Evolutionary conservation across 2,888 invertebrate genomes (phyloP), one percentile per base, ranked within the genome.

Genomic region (Trisateles emortualis): DNA sequence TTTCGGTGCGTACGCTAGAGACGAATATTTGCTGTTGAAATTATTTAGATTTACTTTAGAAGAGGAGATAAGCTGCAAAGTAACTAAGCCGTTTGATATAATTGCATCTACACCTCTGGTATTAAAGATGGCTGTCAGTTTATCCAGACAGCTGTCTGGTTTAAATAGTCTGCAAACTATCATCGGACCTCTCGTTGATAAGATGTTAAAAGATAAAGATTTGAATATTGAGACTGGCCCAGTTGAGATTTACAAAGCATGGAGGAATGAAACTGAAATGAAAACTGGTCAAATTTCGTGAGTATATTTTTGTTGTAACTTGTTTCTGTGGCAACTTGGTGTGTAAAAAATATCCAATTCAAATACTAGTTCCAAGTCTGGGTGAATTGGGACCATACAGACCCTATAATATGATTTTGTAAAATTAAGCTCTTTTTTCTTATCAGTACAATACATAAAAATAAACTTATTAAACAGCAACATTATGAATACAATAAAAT

Each of bases 251-350:
- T 96, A 96, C 80, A 96, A 96, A 78, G 93, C 94, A 30, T 96
- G 96, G 96, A 93, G 96, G 52, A 96, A 96, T 86, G 95, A 96
- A 79, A 89, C 94, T 55, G 96, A 96, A 86, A 95, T 95, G 88
- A 94, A 94, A 76, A 95, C 95, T n/a, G 96, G 96, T n/a, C 91
- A 95, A 84, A 92, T 95, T 64, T 92, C 94, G 95, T 93, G 89
- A 94, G 94, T 94, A 51, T 46, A 26, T 1, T 26, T 19, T 5
- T 5, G 5, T 5, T 5, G 3, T 26, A n/a, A n/a, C n/a, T n/a
- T n/a, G n/a, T n/a, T n/a, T n/a, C n/a, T n/a, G n/a, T n/a, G n/a
- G n/a, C n/a, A n/a, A n/a, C n/a, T n/a, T n/a, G n/a, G n/a, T n/a
- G n/a, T n/a, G n/a, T n/a, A n/a, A n/a, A n/a, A n/a, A n/a, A n/a